A percentile compares a stretch with the other conserved stretches of the same genome.
Evolutionary conservation across 1,140 invertebrate species (phyloP).

Genomic region (Brachionus koreanus): DNA sequence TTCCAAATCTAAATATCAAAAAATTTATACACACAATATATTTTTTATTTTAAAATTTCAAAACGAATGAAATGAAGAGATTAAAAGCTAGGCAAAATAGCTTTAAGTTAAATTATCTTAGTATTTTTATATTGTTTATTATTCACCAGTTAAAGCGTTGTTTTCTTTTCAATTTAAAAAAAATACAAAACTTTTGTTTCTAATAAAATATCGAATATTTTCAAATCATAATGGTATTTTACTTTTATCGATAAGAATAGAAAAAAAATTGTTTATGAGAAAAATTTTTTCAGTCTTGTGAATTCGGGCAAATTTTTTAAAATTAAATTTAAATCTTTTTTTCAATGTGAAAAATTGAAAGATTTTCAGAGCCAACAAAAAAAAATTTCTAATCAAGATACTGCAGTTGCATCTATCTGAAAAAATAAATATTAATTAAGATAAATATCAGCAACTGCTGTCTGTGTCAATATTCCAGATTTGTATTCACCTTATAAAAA

Average conservation of each 20-base stretch:
- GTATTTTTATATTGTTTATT: neutral
- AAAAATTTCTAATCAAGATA: neutral
- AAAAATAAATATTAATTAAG: neutral
- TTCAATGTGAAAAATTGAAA: neutral
- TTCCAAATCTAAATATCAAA: neutral
- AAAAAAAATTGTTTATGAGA: neutral
- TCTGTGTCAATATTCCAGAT: constrained; percentile 6
- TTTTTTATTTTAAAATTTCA: neutral
- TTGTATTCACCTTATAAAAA: neutral
- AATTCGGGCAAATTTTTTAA: neutral
- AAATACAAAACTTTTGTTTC: neutral
- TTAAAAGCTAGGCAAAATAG: neutral
- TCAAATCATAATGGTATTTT: neutral
- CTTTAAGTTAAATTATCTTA: neutral
- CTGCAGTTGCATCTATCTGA: neutral
- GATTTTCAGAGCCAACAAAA: neutral
- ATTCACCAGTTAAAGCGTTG: neutral
- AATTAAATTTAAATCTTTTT: neutral
- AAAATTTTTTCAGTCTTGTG: neutral
- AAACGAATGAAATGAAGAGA: neutral
- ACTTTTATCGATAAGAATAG: neutral
- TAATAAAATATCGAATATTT: neutral
- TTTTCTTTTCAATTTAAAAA: neutral
- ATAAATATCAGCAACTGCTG: neutral
- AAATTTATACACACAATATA: neutral